These are phyloP conservation scores for Euborellia annulipes DNA, from an alignment of 1,140 invertebrate genomes.

Conservation along the genomic window DNA sequence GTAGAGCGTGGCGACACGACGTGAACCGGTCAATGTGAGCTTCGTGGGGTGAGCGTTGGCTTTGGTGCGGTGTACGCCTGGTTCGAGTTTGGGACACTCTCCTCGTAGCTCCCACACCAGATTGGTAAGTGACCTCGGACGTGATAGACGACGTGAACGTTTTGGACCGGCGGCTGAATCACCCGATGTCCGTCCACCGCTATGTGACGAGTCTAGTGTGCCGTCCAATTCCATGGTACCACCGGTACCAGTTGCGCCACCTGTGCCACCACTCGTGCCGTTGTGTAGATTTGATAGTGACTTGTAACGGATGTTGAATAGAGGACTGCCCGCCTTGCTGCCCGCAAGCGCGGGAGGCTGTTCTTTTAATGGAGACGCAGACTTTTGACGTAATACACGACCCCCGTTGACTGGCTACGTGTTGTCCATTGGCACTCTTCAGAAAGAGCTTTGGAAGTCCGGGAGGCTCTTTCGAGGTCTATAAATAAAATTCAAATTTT, in stretches of 20 bases:
- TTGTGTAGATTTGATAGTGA: constrained; percentile 62
- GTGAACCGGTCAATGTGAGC: constrained; percentile 28
- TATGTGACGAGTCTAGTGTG: constrained; percentile 74
- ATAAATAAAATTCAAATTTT: too few species aligned
- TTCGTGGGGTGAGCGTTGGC: background rate
- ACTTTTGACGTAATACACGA: constrained; percentile 51
- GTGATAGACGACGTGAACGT: constrained; percentile 30
- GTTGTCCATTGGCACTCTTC: constrained; percentile 41
- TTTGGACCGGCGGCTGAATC: constrained; percentile 64
- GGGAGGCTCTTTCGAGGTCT: constrained; percentile 20
- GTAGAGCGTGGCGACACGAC: constrained; percentile 33
- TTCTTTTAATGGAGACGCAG: constrained; percentile 54
- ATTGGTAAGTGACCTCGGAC: constrained; percentile 67
- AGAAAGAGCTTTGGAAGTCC: constrained; percentile 57
- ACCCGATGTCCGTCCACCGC: constrained; percentile 65
- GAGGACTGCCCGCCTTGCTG: constrained; percentile 53
- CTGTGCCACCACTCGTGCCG: too few species aligned
- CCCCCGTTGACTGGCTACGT: constrained; percentile 38
- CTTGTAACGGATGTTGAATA: constrained; percentile 71
- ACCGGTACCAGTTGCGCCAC: too few species aligned
- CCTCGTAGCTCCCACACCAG: constrained; percentile 65
- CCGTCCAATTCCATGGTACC: constrained; percentile 62
- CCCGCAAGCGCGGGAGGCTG: constrained; percentile 38
- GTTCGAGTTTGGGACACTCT: constrained; percentile 28
- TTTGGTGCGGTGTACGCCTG: constrained; percentile 27